Percentiles rank a stretch among this genome's conserved stretches.
phyloP scores from a whole-genome alignment of 2,113 vertebrate genomes.

The Bufo bufo region DNA sequence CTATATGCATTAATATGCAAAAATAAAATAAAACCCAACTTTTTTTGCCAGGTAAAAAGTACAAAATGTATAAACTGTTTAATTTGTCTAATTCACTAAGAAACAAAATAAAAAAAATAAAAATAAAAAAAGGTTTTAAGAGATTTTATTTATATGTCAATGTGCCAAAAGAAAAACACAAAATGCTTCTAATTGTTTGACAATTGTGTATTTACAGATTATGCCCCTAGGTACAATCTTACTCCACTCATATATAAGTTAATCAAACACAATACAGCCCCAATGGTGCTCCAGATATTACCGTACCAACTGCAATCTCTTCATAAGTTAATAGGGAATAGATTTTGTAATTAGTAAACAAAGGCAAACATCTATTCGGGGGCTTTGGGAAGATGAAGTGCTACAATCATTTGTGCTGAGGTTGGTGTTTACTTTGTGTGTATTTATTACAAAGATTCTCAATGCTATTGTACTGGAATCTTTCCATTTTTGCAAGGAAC shows the following conservation, averaged over 20 bases:
- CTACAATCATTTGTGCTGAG: conserved; percentile 6
- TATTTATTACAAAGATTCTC: not conserved
- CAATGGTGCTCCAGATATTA: conserved; percentile 21
- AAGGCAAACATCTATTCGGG: conserved; percentile 36
- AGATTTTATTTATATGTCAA: not conserved
- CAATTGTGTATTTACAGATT: conserved; percentile 24
- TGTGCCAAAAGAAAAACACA: conserved; percentile 36
- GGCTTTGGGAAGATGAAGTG: conserved; percentile 17
- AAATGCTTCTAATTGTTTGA: conserved; percentile 30
- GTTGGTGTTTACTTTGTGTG: conserved; percentile 15
- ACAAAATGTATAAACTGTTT: not conserved
- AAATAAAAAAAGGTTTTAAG: not conserved
- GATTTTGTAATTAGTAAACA: conserved; percentile 41
- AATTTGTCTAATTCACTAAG: not conserved
- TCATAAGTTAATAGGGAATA: conserved; percentile 40
- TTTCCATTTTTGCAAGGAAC: not conserved
- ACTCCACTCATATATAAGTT: conserved; percentile 36
- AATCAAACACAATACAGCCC: conserved; percentile 20
- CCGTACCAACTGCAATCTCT: conserved; percentile 31
- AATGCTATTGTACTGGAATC: not conserved
- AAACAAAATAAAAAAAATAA: not conserved
- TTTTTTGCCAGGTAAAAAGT: not conserved
- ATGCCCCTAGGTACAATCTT: conserved; percentile 17
- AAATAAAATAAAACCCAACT: no score
- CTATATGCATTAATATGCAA: no score